Evolutionary conservation across 2,113 vertebrate species (phyloP).

Genomic region (Thymallus thymallus): DNA sequence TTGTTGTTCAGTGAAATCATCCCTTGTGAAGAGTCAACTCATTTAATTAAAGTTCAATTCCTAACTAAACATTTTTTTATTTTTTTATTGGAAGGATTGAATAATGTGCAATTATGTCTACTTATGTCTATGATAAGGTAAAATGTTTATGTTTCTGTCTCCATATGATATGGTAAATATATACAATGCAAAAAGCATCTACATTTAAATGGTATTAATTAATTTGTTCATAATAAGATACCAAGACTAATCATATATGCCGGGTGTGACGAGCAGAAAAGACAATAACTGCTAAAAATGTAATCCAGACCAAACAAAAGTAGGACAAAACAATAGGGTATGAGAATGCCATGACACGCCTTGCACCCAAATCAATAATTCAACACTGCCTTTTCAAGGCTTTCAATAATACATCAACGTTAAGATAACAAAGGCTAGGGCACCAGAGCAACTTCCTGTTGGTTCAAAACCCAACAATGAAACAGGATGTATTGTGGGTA

Average conservation of each 20-base stretch:
- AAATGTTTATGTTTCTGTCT: no score
- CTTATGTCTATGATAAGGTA: no score
- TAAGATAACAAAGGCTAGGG: constrained; percentile 60
- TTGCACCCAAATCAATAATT: constrained; percentile 70
- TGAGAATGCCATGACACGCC: constrained; percentile 60
- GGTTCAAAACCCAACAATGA: constrained; percentile 44
- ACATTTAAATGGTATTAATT: no score
- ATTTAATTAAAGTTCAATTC: no score
- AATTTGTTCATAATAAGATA: not conserved
- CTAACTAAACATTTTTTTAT: no score
- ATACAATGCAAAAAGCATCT: no score
- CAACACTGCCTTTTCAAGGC: constrained; percentile 59
- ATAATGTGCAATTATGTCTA: no score
- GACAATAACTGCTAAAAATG: not conserved
- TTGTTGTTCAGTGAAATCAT: no score
- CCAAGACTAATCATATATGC: constrained; percentile 33
- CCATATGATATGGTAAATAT: no score
- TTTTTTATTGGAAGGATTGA: no score
- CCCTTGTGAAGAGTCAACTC: no score
- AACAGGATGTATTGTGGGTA: constrained; percentile 38
- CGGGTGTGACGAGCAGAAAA: constrained; percentile 16
- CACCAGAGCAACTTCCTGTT: constrained; percentile 16
- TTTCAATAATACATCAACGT: constrained; percentile 75
- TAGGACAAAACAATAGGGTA: constrained; percentile 38
- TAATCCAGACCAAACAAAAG: constrained; percentile 16